Conservation (phyloP, 2,888 invertebrate genomes). For the Odontocolon sp. region DNA sequence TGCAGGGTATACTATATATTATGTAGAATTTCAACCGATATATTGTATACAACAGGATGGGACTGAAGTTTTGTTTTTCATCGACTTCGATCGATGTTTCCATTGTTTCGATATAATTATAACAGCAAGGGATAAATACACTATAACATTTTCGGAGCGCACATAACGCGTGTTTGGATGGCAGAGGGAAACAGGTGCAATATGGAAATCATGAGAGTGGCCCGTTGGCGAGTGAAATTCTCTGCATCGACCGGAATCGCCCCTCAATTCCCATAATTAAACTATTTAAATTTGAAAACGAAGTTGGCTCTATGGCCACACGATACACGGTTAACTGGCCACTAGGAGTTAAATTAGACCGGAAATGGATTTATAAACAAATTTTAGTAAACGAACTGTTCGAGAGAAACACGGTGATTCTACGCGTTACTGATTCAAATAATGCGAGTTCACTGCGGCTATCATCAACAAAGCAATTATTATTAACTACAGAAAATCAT, state of each 20-base stretch:
- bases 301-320: slow-evolving; percentile 58
- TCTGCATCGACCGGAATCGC: background rate
- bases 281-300: slow-evolving; percentile 61
- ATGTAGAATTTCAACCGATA: slow-evolving; percentile 27
- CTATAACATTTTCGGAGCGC: slow-evolving; percentile 4
- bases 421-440: slow-evolving; percentile 2
- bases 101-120: slow-evolving; percentile 20
- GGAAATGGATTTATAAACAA: slow-evolving; percentile 65
- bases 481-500: background rate
- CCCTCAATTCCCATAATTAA: slow-evolving; percentile 59
- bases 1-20: slow-evolving; percentile 24
- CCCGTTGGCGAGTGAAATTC: background rate
- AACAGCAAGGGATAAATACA: slow-evolving; percentile 2
- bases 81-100: background rate
- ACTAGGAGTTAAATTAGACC: slow-evolving; percentile 59
- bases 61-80: slow-evolving; percentile 12
- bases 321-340: slow-evolving; percentile 54
- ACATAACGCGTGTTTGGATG: slow-evolving; percentile 7
- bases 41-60: background rate
- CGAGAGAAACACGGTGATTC: slow-evolving; percentile 5
- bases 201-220: slow-evolving; percentile 38
- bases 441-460: too few species aligned
- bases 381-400: slow-evolving; percentile 47
- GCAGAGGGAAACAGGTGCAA: slow-evolving; percentile 34
- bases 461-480: too few species aligned